Conservation (phyloP, 2,113 vertebrate species). For the Ceyx margarethae region DNA sequence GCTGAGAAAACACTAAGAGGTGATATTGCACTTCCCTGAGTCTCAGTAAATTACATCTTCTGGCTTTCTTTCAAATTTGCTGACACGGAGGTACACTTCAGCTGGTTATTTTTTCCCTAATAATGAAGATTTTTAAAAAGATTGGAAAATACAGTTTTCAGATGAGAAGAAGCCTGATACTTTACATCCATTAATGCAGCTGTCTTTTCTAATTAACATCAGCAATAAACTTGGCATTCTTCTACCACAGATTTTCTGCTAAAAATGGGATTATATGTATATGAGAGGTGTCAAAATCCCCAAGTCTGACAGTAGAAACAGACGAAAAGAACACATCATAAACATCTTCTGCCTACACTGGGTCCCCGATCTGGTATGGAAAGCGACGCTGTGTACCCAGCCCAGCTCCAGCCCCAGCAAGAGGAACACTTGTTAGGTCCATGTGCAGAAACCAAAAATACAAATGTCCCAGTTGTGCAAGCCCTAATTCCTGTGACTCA, state of each 20-base stretch:
- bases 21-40: background rate
- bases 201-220: background rate
- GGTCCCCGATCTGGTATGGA: background rate
- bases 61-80: background rate
- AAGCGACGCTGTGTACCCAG: background rate
- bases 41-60: background rate
- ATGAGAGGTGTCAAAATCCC: background rate
- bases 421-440: background rate
- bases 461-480: background rate
- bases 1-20: conserved; percentile 19
- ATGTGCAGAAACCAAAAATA: conserved; percentile 22
- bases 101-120: background rate
- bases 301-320: background rate
- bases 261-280: background rate
- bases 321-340: background rate
- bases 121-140: background rate
- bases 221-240: background rate
- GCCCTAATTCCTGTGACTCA: conserved; percentile 18
- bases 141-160: background rate
- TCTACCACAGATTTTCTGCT: background rate
- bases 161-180: background rate
- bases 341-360: background rate
- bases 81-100: background rate
- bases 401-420: background rate
- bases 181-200: background rate